Conservation (phyloP, 2,113 vertebrate species). For the Pelecanus crispus region DNA sequence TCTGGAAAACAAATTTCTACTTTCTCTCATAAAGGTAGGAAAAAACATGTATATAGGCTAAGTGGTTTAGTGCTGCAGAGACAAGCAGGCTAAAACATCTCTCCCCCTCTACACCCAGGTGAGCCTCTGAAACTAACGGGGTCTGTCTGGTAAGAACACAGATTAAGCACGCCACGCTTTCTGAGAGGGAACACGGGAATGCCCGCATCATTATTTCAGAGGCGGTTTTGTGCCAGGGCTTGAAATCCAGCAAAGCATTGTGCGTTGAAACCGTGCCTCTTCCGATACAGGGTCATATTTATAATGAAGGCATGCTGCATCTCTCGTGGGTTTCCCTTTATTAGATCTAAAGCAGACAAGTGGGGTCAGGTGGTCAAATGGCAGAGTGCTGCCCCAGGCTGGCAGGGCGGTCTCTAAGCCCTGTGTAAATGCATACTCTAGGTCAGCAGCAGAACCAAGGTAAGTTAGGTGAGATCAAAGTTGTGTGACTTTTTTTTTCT, state of each 20-base stretch:
- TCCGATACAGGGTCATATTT: fast-evolving
- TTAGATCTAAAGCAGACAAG: not conserved
- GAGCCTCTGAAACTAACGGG: not conserved
- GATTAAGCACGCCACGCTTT: not conserved
- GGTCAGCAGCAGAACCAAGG: not conserved
- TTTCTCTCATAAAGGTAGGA: not conserved
- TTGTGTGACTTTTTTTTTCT: not conserved
- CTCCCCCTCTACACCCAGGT: not conserved
- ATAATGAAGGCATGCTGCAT: fast-evolving
- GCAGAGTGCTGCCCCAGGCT: not conserved
- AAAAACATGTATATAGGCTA: fast-evolving
- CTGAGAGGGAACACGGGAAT: not conserved
- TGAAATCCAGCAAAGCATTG: not conserved
- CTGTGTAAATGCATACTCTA: not conserved
- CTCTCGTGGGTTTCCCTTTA: not conserved
- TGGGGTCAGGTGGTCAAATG: not conserved
- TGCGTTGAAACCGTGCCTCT: not conserved
- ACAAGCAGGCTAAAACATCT: not conserved
- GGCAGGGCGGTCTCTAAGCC: not conserved
- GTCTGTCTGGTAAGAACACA: not conserved
- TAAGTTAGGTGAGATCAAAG: not conserved
- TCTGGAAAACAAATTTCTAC: not conserved
- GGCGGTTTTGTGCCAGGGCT: not conserved
- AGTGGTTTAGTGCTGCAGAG: not conserved
- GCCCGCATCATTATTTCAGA: not conserved